phyloP scores from a whole-genome alignment of 2,888 invertebrate species.

The Agriopis leucophaearia region DNA sequence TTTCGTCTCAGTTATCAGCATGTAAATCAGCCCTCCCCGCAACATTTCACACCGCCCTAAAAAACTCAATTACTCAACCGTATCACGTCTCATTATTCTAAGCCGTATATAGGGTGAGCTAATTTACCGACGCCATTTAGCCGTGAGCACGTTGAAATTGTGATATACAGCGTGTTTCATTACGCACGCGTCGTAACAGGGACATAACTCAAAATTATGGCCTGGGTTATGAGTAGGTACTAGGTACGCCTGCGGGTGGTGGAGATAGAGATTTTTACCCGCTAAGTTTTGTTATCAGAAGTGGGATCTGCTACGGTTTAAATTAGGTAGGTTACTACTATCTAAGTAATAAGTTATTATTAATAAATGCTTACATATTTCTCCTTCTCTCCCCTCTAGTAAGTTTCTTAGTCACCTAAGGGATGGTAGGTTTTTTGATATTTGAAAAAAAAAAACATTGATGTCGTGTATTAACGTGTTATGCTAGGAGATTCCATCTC shows the following conservation, averaged over 20 bases:
- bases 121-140: conserved; percentile 74
- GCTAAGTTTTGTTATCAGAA: conserved; percentile 35
- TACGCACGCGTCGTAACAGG: conserved; percentile 72
- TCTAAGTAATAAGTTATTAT: too few relatives aligned
- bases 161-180: conserved; percentile 80
- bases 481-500: too few relatives aligned
- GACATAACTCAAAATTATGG: conserved; percentile 79
- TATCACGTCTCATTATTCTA: conserved; percentile 57
- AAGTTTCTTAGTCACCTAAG: too few relatives aligned
- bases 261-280: conserved; percentile 45
- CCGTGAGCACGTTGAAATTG: conserved; percentile 67
- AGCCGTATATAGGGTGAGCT: conserved; percentile 58
- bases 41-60: conserved; percentile 36
- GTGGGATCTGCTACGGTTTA: conserved; percentile 2
- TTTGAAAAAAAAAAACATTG: too few relatives aligned
- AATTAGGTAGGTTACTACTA: too few relatives aligned
- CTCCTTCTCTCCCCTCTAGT: too few relatives aligned
- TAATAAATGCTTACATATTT: too few relatives aligned
- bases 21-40: conserved; percentile 24
- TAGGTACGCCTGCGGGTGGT: conserved; percentile 51
- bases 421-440: too few relatives aligned
- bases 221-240: conserved; percentile 73
- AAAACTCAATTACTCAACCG: conserved; percentile 50
- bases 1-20: conserved; percentile 19
- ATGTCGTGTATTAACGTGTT: too few relatives aligned